These are phyloP conservation scores for Molossus molossus DNA, from an alignment of 2,797 vertebrate genomes.

Conservation along the genomic window DNA sequence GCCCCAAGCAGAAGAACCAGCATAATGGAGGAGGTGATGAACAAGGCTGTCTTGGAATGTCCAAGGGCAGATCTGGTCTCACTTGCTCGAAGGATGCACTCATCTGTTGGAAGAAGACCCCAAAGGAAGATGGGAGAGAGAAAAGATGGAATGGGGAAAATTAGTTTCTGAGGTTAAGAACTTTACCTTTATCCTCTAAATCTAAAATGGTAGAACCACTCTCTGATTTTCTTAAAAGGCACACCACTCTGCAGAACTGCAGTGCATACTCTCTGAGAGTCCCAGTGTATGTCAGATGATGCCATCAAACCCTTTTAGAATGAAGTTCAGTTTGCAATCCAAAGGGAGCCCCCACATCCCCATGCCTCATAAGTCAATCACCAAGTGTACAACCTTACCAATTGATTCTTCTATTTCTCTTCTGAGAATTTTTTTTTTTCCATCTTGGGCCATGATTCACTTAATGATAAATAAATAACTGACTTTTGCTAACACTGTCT, in stretches of 20 bases:
- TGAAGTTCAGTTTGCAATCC: neutral
- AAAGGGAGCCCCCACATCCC: neutral
- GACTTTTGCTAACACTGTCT: constrained; percentile 20
- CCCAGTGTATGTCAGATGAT: neutral
- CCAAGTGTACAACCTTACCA: neutral
- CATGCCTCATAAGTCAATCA: neutral
- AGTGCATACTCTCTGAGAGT: neutral
- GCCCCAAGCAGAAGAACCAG: constrained; percentile 90
- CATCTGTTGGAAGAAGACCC: constrained; percentile 88
- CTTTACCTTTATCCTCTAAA: neutral
- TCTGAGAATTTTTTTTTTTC: neutral
- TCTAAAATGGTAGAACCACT: neutral
- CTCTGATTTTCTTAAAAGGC: neutral
- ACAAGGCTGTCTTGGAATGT: constrained; percentile 80
- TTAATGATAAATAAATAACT: neutral
- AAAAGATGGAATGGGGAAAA: constrained; percentile 33
- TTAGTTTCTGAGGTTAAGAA: constrained; percentile 15
- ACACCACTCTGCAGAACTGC: neutral
- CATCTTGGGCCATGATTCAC: neutral
- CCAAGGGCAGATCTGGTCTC: constrained; percentile 37
- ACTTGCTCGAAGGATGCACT: constrained; percentile 91
- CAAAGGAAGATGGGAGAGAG: neutral
- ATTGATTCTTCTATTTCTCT: neutral
- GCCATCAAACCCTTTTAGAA: neutral
- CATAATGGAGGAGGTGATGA: constrained; percentile 89